Conservation (phyloP, 1,140 invertebrate genomes). For the Cepaea nemoralis region DNA sequence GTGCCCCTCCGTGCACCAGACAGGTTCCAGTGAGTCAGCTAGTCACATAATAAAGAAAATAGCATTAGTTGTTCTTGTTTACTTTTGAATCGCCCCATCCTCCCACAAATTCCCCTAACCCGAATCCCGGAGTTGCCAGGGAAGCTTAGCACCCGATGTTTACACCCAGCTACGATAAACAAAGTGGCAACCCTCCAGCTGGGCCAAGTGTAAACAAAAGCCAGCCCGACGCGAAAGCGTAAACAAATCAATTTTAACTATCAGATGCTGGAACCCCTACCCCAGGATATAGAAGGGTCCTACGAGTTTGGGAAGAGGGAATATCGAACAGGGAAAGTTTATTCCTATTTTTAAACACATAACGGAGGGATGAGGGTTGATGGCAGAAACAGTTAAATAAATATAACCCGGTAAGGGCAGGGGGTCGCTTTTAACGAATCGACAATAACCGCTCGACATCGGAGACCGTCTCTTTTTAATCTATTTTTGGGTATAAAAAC, state of each 20-base stretch:
- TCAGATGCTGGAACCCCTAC: neutral
- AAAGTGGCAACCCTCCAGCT: conserved; percentile 33
- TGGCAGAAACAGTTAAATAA: too few species aligned
- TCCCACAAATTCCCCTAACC: neutral
- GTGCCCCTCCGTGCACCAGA: neutral
- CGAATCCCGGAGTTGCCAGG: conserved; percentile 19
- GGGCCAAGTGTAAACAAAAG: conserved; percentile 23
- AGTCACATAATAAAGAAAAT: conserved; percentile 24
- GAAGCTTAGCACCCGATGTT: conserved; percentile 26
- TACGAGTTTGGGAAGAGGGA: neutral
- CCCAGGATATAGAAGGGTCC: neutral
- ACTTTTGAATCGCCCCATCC: neutral
- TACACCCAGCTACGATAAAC: conserved; percentile 26
- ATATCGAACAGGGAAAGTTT: too few species aligned
- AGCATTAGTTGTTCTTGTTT: conserved; percentile 20
- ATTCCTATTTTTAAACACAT: too few species aligned
- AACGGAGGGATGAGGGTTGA: too few species aligned
- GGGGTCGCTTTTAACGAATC: too few species aligned
- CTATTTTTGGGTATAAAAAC: too few species aligned
- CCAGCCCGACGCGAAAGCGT: conserved; percentile 25
- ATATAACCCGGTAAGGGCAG: too few species aligned
- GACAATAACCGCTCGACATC: too few species aligned
- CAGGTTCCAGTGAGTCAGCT: neutral
- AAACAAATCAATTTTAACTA: conserved; percentile 33
- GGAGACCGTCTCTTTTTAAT: too few species aligned